These are phyloP conservation scores for Aphelinus atriplicis DNA, from an alignment of 1,140 invertebrate genomes.

Conservation along the genomic window DNA sequence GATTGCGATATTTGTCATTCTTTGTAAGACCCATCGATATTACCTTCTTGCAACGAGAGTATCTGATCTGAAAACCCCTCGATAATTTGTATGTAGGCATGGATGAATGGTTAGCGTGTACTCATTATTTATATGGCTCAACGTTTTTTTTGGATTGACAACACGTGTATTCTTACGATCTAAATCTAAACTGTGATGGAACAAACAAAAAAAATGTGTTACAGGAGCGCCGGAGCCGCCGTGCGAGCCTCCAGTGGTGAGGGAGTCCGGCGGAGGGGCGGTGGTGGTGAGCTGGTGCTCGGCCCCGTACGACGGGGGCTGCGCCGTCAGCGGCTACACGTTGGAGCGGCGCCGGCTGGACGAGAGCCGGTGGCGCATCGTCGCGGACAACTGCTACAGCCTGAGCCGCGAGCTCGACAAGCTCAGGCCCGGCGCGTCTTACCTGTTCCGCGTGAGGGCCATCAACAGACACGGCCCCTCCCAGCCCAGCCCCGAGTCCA, in stretches of 20 bases:
- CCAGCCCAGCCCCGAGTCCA: constrained; percentile 72
- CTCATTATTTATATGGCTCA: no score
- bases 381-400: constrained; percentile 73
- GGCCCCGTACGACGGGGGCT: constrained; percentile 86
- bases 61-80: no score
- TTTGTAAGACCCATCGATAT: no score
- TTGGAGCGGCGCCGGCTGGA: constrained; percentile 76
- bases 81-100: no score
- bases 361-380: constrained; percentile 68
- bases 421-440: constrained; percentile 69
- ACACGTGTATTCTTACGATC: no score
- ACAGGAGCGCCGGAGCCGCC: constrained; percentile 79
- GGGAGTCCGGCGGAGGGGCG: constrained; percentile 58
- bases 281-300: constrained; percentile 83
- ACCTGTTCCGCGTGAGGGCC: constrained; percentile 80
- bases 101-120: no score
- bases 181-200: no score
- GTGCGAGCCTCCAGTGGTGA: constrained; percentile 59
- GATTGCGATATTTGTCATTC: no score
- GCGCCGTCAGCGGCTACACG: constrained; percentile 82
- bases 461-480: constrained; percentile 83
- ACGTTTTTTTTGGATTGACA: no score
- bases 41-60: no score
- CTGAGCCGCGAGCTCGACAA: constrained; percentile 70
- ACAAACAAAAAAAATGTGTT: constrained; percentile 38